phyloP scores from a whole-genome alignment of 2,888 invertebrate species.

The Cosmopolites sordidus region DNA sequence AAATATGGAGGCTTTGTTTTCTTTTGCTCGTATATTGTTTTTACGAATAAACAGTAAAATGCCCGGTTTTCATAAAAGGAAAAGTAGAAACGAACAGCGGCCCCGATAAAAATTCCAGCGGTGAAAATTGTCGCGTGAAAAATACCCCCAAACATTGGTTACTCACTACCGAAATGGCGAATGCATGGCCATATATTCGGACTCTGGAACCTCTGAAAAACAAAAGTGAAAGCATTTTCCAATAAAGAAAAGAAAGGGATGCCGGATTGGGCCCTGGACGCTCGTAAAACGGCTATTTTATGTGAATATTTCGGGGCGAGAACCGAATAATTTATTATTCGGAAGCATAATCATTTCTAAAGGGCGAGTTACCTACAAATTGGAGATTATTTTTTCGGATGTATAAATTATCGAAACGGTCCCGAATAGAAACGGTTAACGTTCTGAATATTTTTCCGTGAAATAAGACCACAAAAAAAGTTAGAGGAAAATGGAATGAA shows the following conservation, averaged over 20 bases:
- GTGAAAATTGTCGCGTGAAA: too few species aligned
- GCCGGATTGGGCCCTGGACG: slow-evolving; percentile 22
- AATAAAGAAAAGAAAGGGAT: slow-evolving; percentile 23
- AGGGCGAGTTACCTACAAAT: slow-evolving; percentile 15
- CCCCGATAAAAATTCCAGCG: too few species aligned
- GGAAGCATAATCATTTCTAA: slow-evolving; percentile 22
- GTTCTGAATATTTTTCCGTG: neutral
- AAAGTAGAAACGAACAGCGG: too few species aligned
- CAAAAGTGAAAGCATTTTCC: slow-evolving; percentile 23
- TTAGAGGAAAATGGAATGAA: too few species aligned
- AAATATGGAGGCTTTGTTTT: too few species aligned
- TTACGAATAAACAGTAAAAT: too few species aligned
- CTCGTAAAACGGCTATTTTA: slow-evolving; percentile 24
- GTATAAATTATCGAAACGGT: slow-evolving; percentile 8
- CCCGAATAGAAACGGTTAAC: neutral
- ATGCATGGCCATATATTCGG: too few species aligned
- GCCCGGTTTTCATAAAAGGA: too few species aligned
- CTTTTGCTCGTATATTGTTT: too few species aligned
- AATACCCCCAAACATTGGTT: too few species aligned
- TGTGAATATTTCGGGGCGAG: slow-evolving; percentile 23
- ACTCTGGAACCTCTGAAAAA: neutral
- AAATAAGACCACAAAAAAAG: too few species aligned
- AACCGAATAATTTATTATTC: slow-evolving; percentile 19
- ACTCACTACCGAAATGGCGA: too few species aligned
- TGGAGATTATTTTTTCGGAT: slow-evolving; percentile 11